phyloP scores from a whole-genome alignment of 2,113 vertebrate genomes.

The Alligator sinensis region DNA sequence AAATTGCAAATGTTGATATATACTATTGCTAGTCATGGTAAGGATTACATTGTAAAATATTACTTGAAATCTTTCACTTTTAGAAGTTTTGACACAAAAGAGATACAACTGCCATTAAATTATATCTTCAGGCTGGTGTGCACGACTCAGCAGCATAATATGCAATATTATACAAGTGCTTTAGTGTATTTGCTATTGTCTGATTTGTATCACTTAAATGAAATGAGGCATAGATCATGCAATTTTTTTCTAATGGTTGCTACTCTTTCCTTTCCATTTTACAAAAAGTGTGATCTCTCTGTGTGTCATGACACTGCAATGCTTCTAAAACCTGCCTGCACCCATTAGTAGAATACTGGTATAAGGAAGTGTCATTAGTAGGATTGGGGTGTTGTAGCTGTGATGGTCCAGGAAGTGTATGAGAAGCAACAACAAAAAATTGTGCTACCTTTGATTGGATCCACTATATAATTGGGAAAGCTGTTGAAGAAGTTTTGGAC shows the following conservation, averaged over 20 bases:
- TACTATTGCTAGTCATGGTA: not conserved
- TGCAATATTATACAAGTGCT: not conserved
- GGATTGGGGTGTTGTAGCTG: too few species aligned
- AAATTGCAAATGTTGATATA: not conserved
- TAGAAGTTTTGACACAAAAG: not conserved
- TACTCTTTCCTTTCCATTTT: not conserved
- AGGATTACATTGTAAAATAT: not conserved
- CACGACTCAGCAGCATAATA: not conserved
- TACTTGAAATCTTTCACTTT: not conserved
- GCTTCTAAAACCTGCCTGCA: not conserved
- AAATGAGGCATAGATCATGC: not conserved
- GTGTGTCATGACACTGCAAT: not conserved
- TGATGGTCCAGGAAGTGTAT: too few species aligned
- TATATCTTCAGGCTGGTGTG: not conserved
- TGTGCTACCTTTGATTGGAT: too few species aligned
- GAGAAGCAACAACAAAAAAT: too few species aligned
- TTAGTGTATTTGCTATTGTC: not conserved
- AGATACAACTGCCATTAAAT: not conserved
- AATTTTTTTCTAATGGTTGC: not conserved
- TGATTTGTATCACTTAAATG: not conserved
- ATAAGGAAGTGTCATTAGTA: not conserved
- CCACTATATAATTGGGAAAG: too few species aligned
- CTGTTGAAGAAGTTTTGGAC: too few species aligned
- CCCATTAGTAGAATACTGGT: not conserved
- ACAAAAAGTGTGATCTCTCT: not conserved